These are phyloP conservation scores for Parapristionchus giblindavisi DNA, from an alignment of 2,888 invertebrate species.

Conservation along the genomic window DNA sequence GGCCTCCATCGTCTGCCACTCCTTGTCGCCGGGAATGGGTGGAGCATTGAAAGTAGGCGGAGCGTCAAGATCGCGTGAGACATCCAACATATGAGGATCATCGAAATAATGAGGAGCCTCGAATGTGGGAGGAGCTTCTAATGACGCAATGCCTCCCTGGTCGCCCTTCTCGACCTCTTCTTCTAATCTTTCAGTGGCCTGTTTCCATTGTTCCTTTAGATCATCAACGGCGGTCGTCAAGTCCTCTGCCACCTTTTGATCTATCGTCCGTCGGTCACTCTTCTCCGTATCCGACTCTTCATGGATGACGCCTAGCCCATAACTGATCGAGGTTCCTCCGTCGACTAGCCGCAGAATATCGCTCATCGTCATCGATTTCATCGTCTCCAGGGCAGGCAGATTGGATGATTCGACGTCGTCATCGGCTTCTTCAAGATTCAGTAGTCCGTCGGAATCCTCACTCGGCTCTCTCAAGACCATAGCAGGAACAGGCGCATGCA, in stretches of 20 bases:
- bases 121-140: no score
- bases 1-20: neutral
- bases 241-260: neutral
- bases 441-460: slow-evolving; percentile 15
- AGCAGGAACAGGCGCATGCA: no score
- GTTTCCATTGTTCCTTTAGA: no score
- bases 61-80: no score
- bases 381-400: no score
- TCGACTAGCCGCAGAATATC: slow-evolving; percentile 1
- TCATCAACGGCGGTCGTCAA: neutral
- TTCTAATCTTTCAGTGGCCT: no score
- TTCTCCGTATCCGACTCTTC: slow-evolving; percentile 17
- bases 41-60: no score
- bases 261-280: neutral
- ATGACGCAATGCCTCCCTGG: no score
- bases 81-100: no score
- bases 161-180: no score
- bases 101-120: no score
- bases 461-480: neutral
- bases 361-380: slow-evolving; percentile 8
- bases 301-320: slow-evolving; percentile 13
- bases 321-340: neutral
- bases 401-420: no score
- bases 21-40: neutral
- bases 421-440: neutral